Conservation (phyloP, 2,888 invertebrate species). For the Aromia moschata region DNA sequence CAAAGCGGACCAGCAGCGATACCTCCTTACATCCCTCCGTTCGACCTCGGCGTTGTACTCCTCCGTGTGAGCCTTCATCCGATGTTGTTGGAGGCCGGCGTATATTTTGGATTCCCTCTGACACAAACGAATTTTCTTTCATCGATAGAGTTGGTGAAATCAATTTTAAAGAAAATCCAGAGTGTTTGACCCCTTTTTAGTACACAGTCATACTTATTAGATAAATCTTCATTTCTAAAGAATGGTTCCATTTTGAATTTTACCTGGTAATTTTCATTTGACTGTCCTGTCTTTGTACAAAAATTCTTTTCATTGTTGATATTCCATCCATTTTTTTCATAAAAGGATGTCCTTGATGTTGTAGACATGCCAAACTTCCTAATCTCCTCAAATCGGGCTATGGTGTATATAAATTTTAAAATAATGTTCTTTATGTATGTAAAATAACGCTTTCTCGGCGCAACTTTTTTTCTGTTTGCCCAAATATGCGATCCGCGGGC, state of each 20-base stretch:
- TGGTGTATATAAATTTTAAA: slow-evolving; percentile 34
- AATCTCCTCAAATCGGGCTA: slow-evolving; percentile 34
- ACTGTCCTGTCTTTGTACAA: slow-evolving; percentile 31
- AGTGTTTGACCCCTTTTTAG: too few species aligned
- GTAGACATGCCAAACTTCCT: slow-evolving; percentile 31
- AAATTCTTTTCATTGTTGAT: slow-evolving; percentile 35
- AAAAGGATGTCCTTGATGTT: slow-evolving; percentile 35
- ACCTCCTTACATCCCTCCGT: too few species aligned
- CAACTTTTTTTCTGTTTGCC: slow-evolving; percentile 32
- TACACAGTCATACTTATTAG: too few species aligned
- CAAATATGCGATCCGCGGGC: slow-evolving; percentile 30
- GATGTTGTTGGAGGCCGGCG: too few species aligned
- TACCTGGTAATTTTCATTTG: slow-evolving; percentile 27
- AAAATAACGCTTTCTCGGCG: slow-evolving; percentile 27
- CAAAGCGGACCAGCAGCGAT: too few species aligned
- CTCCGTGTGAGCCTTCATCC: too few species aligned
- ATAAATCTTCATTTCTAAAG: slow-evolving; percentile 23
- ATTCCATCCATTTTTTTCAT: slow-evolving; percentile 40
- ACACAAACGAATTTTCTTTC: too few species aligned
- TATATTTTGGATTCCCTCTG: too few species aligned
- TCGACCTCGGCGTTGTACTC: too few species aligned
- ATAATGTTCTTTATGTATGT: slow-evolving; percentile 22
- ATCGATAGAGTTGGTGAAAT: too few species aligned
- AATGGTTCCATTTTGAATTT: slow-evolving; percentile 15
- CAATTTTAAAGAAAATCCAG: too few species aligned